Base-by-base conservation (phyloP, 2,113 vertebrate species). In the Ailurus styani region DNA sequence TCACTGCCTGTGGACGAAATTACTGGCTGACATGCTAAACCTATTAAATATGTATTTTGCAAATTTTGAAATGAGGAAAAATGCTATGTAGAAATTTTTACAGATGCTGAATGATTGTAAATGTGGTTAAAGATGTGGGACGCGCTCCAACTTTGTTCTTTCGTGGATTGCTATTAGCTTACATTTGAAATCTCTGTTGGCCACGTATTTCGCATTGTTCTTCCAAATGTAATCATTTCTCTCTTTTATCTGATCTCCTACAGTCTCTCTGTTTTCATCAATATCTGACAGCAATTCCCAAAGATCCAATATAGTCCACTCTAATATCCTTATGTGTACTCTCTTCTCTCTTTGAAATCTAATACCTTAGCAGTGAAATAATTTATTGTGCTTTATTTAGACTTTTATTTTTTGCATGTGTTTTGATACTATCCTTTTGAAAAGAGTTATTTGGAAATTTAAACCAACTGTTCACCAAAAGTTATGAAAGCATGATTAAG, bases 231-330 rank as follows among this genome's bases (percentile, higher is more conserved):
- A 99, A 99, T 99, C 68, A 98, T 98, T 99, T 98, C 97, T 98
- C 97, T 98, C 98, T 99, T 99, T 99, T 99, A 99, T 99, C 98
- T 99, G 98, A 98, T 98, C 98, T 99, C 99, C 17, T 98, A 98
- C 98, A 98, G 98, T 98, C 98, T 98, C 98, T 98, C 98, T 98
- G 98, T 99, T 99, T 99, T 99, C 98, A 98, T 99, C 98, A 99
- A 98, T 99, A 98, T 98, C 98, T 99, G 99, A 99, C 99, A 99
- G 99, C 98, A 99, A 99, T 99, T 99, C 99, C 99, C 99, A 98
- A 98, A 98, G 99, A 99, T 98, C 98, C 99, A 98, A 98, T 99
- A 98, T 98, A 98, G 98, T 99, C 98, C 95, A 94, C 97, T 98
- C 98, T 98, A 98, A 99, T 99, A 98, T 99, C 98, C 98, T 98